Base-by-base conservation (phyloP, 2,113 vertebrate genomes). In the Pithys albifrons region DNA sequence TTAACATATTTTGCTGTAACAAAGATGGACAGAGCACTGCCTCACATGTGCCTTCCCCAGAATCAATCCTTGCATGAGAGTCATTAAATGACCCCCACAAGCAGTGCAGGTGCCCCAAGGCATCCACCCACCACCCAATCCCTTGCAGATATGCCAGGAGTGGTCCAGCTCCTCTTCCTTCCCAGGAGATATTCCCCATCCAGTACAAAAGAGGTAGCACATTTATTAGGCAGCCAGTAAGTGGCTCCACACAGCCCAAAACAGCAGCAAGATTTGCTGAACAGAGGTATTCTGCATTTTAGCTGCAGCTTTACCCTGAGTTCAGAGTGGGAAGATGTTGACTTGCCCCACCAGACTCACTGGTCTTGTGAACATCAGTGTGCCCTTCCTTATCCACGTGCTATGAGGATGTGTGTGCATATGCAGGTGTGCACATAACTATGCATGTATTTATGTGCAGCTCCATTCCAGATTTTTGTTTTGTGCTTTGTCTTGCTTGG, bases 131-230 rank as follows among this genome's bases (percentile, higher is more conserved):
- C 33, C 62, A 10, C 31, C 22, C 4, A 0, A n/a, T 20, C 48
- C 52, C 17, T 46, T 41, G 39, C 35, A 73, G 49, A 22, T 16
- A 33, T 37, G 59, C 49, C 1, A 2, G 39, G 12, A 16, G 14
- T 8, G 33, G 23, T 23, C 46, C 51, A 43, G 25, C 20, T 37
- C 46, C 46, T 55, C 57, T 33, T 73, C 59, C 46, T 66, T 18
- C 57, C 72, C 43, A 4, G 29, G 46, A 25, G 15, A 33, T 4
- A 4, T 0, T 54, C 51, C 65, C 77, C 41, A 45, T 12, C 28
- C 55, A 0, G 0, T 17, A 65, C 51, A 20, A 39, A 74, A 57
- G 37, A 4, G 7, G 43, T 37, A 78, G 43, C 52, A 49, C 0
- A 0, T 61, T 72, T 24, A 3, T 23, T 5, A 59, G n/a, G 31